Evolutionary conservation across 92 coral and sea anemone genomes (phyloP).

Genomic region (Bergia puertoricense): DNA sequence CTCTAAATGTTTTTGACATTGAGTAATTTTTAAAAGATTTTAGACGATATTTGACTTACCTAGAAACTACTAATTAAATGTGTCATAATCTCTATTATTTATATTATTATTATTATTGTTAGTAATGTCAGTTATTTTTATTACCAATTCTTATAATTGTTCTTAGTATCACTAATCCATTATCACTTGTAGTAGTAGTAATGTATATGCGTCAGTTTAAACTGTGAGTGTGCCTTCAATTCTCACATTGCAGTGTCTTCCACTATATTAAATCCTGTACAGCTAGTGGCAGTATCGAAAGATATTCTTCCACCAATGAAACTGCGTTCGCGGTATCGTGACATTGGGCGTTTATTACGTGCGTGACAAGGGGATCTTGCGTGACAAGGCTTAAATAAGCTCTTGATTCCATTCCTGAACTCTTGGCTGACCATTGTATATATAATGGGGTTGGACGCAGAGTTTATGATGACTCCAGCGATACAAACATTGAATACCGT

Average conservation of each 20-base stretch:
- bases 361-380: not conserved
- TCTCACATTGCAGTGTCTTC: conserved; percentile 23
- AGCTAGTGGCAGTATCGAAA: not conserved
- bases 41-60: no score
- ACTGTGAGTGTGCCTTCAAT: not conserved
- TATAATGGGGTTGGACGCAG: conserved; percentile 72
- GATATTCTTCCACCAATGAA: not conserved
- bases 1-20: no score
- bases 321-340: not conserved
- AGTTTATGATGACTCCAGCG: conserved; percentile 63
- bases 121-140: no score
- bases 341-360: not conserved
- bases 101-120: no score
- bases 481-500: conserved; percentile 54
- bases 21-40: no score
- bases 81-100: no score
- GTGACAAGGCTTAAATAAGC: conserved; percentile 3
- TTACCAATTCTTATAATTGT: no score
- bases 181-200: no score
- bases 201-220: not conserved
- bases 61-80: no score
- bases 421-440: conserved; percentile 75
- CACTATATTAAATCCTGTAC: not conserved
- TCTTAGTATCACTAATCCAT: no score
- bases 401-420: conserved; percentile 57